phyloP scores from a whole-genome alignment of 1,140 invertebrate species.

The Drosophila yakuba region DNA sequence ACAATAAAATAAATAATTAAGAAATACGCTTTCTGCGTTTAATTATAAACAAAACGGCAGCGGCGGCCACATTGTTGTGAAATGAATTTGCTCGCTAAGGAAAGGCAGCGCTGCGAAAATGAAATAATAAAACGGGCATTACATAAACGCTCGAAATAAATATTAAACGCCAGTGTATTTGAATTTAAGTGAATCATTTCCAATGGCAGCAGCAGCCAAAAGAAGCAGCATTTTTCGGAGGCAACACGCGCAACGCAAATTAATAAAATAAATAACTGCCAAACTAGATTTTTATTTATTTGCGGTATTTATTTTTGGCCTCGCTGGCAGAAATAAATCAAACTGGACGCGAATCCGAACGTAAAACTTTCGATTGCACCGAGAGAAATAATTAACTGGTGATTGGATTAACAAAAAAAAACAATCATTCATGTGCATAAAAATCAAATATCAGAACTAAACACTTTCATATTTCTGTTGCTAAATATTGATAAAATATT shows the following conservation, averaged over 20 bases:
- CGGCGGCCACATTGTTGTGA: constrained; percentile 41
- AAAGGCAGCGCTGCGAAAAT: constrained; percentile 27
- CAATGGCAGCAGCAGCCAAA: constrained; percentile 36
- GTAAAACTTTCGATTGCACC: constrained; percentile 25
- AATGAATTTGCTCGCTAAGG: constrained; percentile 39
- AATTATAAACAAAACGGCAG: constrained; percentile 75
- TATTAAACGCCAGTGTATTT: constrained; percentile 49
- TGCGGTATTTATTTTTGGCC: constrained; percentile 75
- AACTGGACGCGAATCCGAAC: constrained; percentile 47
- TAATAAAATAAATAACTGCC: constrained; percentile 79
- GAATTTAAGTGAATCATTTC: constrained; percentile 68
- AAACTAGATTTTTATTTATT: constrained; percentile 64
- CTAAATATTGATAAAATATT: too few relatives aligned
- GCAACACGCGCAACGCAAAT: constrained; percentile 77
- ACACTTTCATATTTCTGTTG: too few relatives aligned
- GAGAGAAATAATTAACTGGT: neutral
- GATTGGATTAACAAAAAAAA: too few relatives aligned
- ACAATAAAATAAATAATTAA: constrained; percentile 84
- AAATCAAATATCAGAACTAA: too few relatives aligned
- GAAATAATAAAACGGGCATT: constrained; percentile 59
- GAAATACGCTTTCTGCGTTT: constrained; percentile 77
- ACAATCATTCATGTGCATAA: too few relatives aligned
- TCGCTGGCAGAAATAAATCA: constrained; percentile 74
- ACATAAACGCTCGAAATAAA: constrained; percentile 82
- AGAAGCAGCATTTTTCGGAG: constrained; percentile 11